phyloP scores from a whole-genome alignment of 2,113 vertebrate genomes.

The Gobius niger region DNA sequence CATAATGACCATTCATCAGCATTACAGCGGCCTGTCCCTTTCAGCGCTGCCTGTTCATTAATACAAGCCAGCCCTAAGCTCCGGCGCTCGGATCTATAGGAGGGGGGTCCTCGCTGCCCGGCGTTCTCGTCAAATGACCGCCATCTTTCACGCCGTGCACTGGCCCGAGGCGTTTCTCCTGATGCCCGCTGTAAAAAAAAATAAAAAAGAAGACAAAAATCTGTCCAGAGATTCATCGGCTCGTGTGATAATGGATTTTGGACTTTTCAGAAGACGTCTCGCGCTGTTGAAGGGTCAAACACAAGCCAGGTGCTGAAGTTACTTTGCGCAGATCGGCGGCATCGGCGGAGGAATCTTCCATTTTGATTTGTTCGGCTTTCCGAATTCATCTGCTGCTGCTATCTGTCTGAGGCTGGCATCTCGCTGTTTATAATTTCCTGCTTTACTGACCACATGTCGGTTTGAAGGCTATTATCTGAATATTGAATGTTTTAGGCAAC shows the following conservation, averaged over 20 bases:
- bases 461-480: constrained; percentile 52
- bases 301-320: constrained; percentile 37
- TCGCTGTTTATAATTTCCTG: constrained; percentile 54
- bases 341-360: constrained; percentile 8
- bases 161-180: constrained; percentile 59
- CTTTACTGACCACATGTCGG: constrained; percentile 60
- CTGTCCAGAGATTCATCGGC: constrained; percentile 66
- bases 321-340: constrained; percentile 29
- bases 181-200: constrained; percentile 51
- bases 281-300: constrained; percentile 38
- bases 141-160: constrained; percentile 73
- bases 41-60: constrained; percentile 77
- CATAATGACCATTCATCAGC: constrained; percentile 83
- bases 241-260: constrained; percentile 55
- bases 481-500: constrained; percentile 29
- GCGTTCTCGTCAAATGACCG: constrained; percentile 78
- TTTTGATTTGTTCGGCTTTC: constrained; percentile 9
- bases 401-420: constrained; percentile 13
- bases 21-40: constrained; percentile 80
- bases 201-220: constrained; percentile 10
- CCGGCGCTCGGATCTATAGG: constrained; percentile 55
- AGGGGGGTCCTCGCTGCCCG: constrained; percentile 70
- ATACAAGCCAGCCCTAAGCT: constrained; percentile 71
- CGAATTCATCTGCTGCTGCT: constrained; percentile 30
- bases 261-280: constrained; percentile 18